Evolutionary conservation across 2,888 invertebrate species (phyloP), one percentile per base, ranked within the genome.

Genomic region (Ophraella communa): DNA sequence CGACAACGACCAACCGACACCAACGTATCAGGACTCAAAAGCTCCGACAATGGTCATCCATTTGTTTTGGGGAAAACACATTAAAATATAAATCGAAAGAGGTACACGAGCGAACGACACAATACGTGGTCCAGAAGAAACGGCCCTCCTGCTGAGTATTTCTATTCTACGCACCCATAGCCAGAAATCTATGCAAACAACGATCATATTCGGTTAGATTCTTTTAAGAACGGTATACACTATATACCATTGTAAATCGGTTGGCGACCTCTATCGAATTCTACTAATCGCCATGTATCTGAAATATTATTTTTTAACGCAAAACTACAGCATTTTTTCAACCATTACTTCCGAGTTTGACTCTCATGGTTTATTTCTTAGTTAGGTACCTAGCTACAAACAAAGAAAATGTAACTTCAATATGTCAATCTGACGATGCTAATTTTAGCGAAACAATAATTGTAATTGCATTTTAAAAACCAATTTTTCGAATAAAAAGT

Each of bases 61-160:
- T 82, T 82, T 81, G 81, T 82, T 82, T 82, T 81, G 79, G 79
- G 79, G 74, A 77, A 81, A 81, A 80, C 80, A 79, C 79, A 81
- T 81, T 81, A 81, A 81, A 82, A 81, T 81, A 81, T 80, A 81
- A 81, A 80, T 80, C 78, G 80, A 81, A 74, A 74, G 80, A 80
- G 81, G 80, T 81, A 80, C 76, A 59, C 49, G 39, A 35, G 23
- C 49, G 21, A 58, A 79, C 78, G 81, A 81, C 81, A 82, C 81
- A 81, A 81, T 81, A 77, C 79, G 78, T 76, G 78, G 78, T 78
- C 79, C 74, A 74, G 73, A 72, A 75, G 76, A 75, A 76, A 75
- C 72, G 71, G 65, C 71, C 75, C 75, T 76, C 81, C 81, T 72
- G 78, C 72, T 51, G 49, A n/a, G 7, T 27, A 17, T 27, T 23